Percentiles rank a stretch among this genome's conserved stretches.
Evolutionary conservation across 2,888 invertebrate genomes (phyloP).

Genomic region (Machimus rusticus): DNA sequence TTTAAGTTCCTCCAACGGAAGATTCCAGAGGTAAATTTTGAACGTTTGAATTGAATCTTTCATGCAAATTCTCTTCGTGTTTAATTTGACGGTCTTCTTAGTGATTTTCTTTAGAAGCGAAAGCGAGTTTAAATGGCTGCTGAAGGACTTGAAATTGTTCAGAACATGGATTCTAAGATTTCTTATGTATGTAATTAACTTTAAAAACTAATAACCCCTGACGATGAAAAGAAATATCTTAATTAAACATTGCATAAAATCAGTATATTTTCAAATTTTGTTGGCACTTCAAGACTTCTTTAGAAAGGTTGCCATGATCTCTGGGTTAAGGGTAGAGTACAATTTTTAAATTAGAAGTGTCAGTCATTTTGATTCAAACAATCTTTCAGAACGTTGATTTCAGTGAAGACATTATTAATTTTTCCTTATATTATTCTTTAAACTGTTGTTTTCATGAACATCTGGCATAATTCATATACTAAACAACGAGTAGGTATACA

Average conservation of each 20-base stretch:
- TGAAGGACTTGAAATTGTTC: not conserved
- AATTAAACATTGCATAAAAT: not conserved
- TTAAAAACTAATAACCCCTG: not conserved
- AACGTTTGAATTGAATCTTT: not conserved
- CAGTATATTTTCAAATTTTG: not conserved
- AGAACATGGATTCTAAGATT: not conserved
- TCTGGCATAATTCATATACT: no score
- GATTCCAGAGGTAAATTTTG: not conserved
- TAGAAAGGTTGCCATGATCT: not conserved
- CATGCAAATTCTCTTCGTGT: not conserved
- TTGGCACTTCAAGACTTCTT: not conserved
- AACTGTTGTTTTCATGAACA: no score
- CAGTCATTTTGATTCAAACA: no score
- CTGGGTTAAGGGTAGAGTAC: no score
- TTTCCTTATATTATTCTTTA: no score
- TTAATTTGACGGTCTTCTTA: not conserved
- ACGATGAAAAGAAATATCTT: not conserved
- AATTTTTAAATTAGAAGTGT: no score
- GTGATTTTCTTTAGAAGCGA: not conserved
- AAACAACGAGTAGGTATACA: no score
- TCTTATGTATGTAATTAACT: not conserved
- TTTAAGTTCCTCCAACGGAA: not conserved
- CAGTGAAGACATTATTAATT: no score
- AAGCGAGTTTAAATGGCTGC: not conserved
- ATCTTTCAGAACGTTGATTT: no score